phyloP scores from a whole-genome alignment of 2,113 vertebrate species.

The Manacus vitellinus region DNA sequence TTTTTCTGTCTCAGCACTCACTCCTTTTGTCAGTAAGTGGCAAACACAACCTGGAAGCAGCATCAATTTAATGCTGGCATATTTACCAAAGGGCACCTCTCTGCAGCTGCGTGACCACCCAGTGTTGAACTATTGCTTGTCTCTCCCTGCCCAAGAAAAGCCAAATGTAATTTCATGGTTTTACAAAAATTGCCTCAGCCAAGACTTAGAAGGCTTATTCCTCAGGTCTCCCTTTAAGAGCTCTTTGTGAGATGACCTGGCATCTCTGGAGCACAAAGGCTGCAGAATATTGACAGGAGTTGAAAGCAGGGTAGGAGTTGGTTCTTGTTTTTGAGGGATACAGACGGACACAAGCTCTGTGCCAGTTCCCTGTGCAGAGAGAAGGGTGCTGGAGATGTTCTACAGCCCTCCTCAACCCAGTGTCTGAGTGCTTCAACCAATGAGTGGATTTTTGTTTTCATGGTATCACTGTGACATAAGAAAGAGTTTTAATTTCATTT shows the following conservation, averaged over 20 bases:
- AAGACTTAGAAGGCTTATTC: neutral
- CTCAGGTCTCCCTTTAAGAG: neutral
- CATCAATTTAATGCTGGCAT: neutral
- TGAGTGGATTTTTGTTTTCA: slow-evolving; percentile 3
- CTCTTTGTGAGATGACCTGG: neutral
- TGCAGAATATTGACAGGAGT: neutral
- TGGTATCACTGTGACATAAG: neutral
- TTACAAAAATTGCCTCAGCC: slow-evolving; percentile 19
- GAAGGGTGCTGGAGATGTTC: neutral
- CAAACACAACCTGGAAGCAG: neutral
- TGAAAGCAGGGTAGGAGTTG: neutral
- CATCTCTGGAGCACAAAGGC: neutral
- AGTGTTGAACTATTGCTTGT: neutral
- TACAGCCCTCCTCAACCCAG: neutral
- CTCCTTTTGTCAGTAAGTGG: slow-evolving; percentile 12
- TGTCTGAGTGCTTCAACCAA: neutral
- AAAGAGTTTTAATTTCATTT: slow-evolving; percentile 50
- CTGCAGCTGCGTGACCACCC: neutral
- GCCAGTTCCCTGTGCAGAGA: rapidly evolving
- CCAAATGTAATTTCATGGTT: neutral
- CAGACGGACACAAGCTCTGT: neutral
- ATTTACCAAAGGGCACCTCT: slow-evolving; percentile 9
- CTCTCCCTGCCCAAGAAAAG: neutral
- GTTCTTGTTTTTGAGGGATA: neutral
- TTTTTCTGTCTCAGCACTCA: neutral